Base-by-base conservation (phyloP, 2,113 vertebrate species). In the Arothron firmamentum region DNA sequence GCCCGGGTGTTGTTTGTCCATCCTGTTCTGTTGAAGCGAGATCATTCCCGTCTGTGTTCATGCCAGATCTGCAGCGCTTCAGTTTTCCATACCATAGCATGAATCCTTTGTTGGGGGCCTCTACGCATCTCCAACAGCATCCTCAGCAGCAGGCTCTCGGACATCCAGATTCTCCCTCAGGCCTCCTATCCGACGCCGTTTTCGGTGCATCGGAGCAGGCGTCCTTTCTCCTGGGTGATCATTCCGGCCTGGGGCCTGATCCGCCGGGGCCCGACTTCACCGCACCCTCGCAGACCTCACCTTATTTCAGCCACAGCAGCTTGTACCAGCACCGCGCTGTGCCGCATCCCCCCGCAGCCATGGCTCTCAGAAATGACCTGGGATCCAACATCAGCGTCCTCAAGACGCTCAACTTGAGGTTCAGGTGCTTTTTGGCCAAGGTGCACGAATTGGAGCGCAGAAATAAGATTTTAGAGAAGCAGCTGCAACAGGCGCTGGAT, bases 321-420 rank as follows among this genome's bases (percentile, higher is more conserved):
- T 77, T 50, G 41, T 77, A 65, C 45, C 41, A 85, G 60, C 63
- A 82, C 75, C 56, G 82, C 53, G 68, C 76, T 2, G 65, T 76
- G 68, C 66, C 86, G 34, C 82, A 90, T 17, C 93, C 94, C 0
- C 94, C 94, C 3, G 94, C 92, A 59, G 94, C 95, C 80, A 94
- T 95, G 93, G 96, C 94, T 12, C 90, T 98, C 31, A 92, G 96
- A 62, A 98, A 97, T 77, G 96, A 98, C 91, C 81, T 97, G 83
- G 96, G 96, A 52, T 98, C 95, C 85, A 98, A 98, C 91, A 98
- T 98, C 88, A 94, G 91, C 70, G 93, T 97, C 66, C 92, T 98
- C 23, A 98, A 98, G 87, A 95, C 94, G 5, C 93, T 98, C 53
- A 98, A 98, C 68, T 87, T 98, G 68, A 90, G 96, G 3, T 98